Conservation (phyloP, 2,797 vertebrate genomes). For the Molossus alvarezi region DNA sequence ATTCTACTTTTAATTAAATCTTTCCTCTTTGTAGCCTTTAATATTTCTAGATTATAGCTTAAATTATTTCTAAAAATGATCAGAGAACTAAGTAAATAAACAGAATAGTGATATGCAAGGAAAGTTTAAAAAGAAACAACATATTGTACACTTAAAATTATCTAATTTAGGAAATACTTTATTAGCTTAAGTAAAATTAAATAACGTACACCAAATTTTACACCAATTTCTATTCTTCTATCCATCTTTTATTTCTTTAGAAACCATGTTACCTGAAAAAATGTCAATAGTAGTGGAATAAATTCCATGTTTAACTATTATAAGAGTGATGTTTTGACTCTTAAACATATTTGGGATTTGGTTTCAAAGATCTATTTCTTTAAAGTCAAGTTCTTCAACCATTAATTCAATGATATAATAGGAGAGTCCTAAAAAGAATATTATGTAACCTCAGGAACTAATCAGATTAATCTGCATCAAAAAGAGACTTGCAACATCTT, state of each 20-base stretch:
- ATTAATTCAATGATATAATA: neutral
- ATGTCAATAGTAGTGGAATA: neutral
- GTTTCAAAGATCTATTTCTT: neutral
- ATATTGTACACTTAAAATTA: conserved; percentile 1
- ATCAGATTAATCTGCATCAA: neutral
- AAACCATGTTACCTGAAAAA: neutral
- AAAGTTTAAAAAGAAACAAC: neutral
- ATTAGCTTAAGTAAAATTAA: conserved; percentile 35
- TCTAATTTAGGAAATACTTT: neutral
- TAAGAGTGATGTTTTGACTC: neutral
- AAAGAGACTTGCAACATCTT: neutral
- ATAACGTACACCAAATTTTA: neutral
- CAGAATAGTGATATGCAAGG: neutral
- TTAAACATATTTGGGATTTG: neutral
- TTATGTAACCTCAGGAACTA: neutral
- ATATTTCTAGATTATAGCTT: neutral
- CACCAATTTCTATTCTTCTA: neutral
- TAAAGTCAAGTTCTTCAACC: neutral
- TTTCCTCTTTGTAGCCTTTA: neutral
- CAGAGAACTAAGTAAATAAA: neutral
- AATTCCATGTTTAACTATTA: neutral
- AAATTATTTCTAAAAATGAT: conserved; percentile 12
- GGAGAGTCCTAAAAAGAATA: neutral
- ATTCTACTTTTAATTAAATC: neutral
- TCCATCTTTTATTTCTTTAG: neutral